These are phyloP conservation scores for Chloroclystis v-ata DNA, from an alignment of 2,888 invertebrate species.

Conservation along the genomic window DNA sequence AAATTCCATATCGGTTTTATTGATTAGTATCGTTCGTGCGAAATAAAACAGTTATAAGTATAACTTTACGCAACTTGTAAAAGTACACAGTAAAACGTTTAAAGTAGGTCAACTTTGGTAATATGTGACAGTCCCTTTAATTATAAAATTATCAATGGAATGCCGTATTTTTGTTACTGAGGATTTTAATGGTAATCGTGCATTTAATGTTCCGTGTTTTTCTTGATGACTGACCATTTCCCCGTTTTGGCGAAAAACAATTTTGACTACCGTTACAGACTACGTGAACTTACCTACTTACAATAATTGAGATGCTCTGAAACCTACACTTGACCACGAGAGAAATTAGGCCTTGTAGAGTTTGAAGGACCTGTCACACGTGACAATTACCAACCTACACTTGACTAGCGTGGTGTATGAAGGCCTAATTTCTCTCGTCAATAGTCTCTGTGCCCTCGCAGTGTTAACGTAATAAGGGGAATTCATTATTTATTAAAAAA, in stretches of 20 bases:
- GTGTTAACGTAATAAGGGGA: too few species aligned
- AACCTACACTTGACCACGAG: too few species aligned
- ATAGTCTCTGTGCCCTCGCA: too few species aligned
- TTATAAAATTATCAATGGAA: conserved; percentile 7
- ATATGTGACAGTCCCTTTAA: conserved; percentile 9
- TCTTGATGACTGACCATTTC: not conserved
- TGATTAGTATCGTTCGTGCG: not conserved
- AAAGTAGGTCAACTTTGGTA: conserved; percentile 12
- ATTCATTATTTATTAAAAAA: too few species aligned
- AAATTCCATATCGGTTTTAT: not conserved
- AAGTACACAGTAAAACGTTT: not conserved
- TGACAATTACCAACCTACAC: too few species aligned
- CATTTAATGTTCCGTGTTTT: not conserved
- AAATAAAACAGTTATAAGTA: conserved; percentile 1
- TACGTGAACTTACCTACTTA: too few species aligned
- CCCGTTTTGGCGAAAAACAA: not conserved
- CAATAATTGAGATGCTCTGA: too few species aligned
- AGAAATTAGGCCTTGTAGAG: too few species aligned
- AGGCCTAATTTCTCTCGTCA: too few species aligned
- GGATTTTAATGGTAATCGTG: not conserved
- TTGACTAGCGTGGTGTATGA: too few species aligned
- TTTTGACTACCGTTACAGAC: too few species aligned
- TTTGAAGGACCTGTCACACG: too few species aligned
- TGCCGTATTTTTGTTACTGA: conserved; percentile 2
- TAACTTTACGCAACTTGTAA: not conserved